These are phyloP conservation scores for Fulmarus glacialis DNA, from an alignment of 2,113 vertebrate genomes.

Conservation along the genomic window DNA sequence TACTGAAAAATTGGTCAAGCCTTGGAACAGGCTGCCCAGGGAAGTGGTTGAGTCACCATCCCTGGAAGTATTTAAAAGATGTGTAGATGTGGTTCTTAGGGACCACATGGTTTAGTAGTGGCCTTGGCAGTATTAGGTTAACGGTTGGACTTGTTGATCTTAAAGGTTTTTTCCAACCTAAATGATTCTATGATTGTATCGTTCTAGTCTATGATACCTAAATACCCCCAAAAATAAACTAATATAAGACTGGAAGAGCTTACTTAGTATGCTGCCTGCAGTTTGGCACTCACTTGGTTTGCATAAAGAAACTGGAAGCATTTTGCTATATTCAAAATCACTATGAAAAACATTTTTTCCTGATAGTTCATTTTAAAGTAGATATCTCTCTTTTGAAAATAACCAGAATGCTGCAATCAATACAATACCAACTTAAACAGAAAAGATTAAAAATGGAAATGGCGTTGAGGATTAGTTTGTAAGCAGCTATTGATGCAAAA, in stretches of 20 bases:
- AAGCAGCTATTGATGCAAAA: neutral
- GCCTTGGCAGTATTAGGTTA: too few relatives aligned
- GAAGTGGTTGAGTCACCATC: too few relatives aligned
- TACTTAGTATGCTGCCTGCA: neutral
- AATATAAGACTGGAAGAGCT: neutral
- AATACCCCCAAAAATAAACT: neutral
- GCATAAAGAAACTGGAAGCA: neutral
- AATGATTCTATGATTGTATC: neutral
- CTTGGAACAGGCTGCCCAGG: too few relatives aligned
- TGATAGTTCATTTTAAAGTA: neutral
- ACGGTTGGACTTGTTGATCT: too few relatives aligned
- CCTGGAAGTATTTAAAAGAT: too few relatives aligned
- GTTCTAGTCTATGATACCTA: neutral
- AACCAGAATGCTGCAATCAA: neutral
- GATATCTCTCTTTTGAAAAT: neutral
- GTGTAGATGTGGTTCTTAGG: too few relatives aligned
- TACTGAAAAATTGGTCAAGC: too few relatives aligned
- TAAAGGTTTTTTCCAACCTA: too few relatives aligned
- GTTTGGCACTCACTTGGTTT: neutral
- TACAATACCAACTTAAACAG: neutral
- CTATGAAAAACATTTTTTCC: neutral
- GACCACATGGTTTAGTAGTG: too few relatives aligned
- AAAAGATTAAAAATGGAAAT: neutral
- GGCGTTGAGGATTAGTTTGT: neutral
- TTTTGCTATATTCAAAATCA: neutral